Evolutionary conservation across 1,140 invertebrate genomes (phyloP), one percentile per base, ranked within the genome.

Genomic region (Lineus longissimus): DNA sequence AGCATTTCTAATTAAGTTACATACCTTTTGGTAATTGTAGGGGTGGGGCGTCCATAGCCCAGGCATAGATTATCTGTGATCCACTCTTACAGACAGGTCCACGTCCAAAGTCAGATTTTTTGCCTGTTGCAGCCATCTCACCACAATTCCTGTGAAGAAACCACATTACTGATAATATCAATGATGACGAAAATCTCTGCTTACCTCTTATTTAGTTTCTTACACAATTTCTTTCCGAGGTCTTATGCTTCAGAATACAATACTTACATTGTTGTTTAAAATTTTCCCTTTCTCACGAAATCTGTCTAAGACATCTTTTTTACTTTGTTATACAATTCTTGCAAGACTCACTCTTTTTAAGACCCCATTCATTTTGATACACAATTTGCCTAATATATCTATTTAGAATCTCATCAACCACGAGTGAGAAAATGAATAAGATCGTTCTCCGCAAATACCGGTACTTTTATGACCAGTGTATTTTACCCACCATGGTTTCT

Each of bases 1-100:
- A 15, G 15, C 6, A 4, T 15, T 7, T 7, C 33, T 36, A 7
- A 4, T 4, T 7, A 7, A 36, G 33, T 36, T 15, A 27, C 43
- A 65, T 63, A 73, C 89, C 92, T 61, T 91, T 80, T 0, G 96
- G 97, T 55, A 99, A 80, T 56, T 87, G 81, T 1, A 98, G 83
- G 36, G 85, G 86, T 1, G 94, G 94, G 0, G 97, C 96, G 78
- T 98, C 93, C 75, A 92, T 86, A 2, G 94, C 96, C 96, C 95
- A 99, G 0, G 95, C 95, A 80, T 98, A 99, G 11, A 98, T 85
- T 59, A 98, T 92, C 87, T 67, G 66, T 17, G 63, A 60, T 30
- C 73, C 72, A 22, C 41, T 23, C 15, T 43, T 59, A 68, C 79
- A 81, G 11, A 71, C 66, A 17, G 71, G 68, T 7, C 66, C 76